Conservation (phyloP, 2,113 vertebrate genomes). For the Damaliscus lunatus region DNA sequence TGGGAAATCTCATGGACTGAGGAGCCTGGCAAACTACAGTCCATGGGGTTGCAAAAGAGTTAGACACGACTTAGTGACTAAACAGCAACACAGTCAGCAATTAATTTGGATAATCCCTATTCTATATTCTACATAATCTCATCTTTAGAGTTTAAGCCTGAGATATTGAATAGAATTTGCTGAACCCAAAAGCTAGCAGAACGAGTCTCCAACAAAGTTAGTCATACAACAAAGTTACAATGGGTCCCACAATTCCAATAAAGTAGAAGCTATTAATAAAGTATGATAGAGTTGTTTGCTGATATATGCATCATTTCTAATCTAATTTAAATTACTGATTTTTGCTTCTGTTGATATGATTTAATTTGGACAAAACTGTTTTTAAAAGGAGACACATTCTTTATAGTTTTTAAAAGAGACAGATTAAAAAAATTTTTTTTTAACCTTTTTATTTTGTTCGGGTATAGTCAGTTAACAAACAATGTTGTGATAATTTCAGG, state of each 20-base stretch:
- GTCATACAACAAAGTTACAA: neutral
- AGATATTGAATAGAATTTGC: neutral
- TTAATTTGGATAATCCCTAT: conserved; percentile 34
- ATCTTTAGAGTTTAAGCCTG: neutral
- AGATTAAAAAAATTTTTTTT: neutral
- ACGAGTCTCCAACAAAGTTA: neutral
- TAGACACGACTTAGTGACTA: neutral
- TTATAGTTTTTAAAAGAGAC: neutral
- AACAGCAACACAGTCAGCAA: neutral
- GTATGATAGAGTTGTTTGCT: neutral
- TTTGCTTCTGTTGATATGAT: neutral
- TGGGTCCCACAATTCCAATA: neutral
- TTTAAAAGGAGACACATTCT: neutral
- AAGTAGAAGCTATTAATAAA: neutral
- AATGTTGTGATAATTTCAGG: neutral
- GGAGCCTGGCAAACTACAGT: neutral
- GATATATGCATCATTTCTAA: neutral
- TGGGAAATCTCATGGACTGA: neutral
- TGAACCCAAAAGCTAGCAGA: neutral
- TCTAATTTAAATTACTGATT: neutral
- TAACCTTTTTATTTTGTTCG: neutral
- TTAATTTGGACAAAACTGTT: neutral
- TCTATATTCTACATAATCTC: neutral
- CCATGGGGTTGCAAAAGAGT: neutral
- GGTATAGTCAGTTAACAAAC: neutral